A percentile compares a stretch with the other conserved stretches of the same genome.
These are phyloP conservation scores for Dolichopus griseipennis DNA, from an alignment of 2,888 invertebrate species.

Conservation along the genomic window DNA sequence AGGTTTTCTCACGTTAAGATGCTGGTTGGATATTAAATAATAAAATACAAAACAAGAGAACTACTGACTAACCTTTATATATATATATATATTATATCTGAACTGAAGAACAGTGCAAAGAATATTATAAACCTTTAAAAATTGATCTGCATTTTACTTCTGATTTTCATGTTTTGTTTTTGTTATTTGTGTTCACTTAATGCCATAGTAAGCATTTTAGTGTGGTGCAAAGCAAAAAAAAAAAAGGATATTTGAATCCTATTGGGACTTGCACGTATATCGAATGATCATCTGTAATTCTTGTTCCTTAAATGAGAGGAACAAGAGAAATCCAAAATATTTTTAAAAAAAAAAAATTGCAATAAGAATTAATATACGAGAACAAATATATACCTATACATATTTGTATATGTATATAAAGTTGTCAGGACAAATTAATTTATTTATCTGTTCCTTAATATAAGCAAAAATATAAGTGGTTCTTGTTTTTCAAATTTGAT, in stretches of 20 bases:
- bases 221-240: neutral
- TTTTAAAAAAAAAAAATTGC: neutral
- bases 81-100: neutral
- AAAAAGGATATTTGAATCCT: neutral
- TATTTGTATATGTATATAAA: too few species aligned
- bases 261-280: neutral
- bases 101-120: neutral
- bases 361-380: neutral
- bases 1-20: slow-evolving; percentile 2
- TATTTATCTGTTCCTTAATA: too few species aligned
- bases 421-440: too few species aligned
- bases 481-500: neutral
- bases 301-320: neutral
- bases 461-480: neutral
- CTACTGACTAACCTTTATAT: neutral
- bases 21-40: neutral
- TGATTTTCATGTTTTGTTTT: too few species aligned
- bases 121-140: neutral
- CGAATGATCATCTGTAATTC: neutral
- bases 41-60: neutral
- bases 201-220: neutral
- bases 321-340: neutral
- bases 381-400: too few species aligned
- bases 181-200: neutral
- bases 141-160: neutral